Conservation (phyloP, 2,888 invertebrate species). For the Amphipoea lucens region DNA sequence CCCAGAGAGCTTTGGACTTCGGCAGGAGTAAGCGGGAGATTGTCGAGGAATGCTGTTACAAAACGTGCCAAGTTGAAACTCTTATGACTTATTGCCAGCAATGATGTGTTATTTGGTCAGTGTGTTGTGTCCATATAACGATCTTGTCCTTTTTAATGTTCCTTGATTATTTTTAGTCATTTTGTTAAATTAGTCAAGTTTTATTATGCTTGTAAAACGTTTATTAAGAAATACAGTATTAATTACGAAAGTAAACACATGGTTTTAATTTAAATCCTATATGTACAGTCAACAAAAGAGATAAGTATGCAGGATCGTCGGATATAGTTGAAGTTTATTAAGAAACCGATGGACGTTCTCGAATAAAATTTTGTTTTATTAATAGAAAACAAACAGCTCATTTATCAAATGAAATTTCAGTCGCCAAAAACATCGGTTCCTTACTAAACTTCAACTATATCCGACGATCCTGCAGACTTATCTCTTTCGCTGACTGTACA, state of each 20-base stretch:
- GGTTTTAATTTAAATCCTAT: background rate
- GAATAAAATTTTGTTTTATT: no score
- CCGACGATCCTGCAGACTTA: no score
- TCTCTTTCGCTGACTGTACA: no score
- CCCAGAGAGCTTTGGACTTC: constrained; percentile 18
- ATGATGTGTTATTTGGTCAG: background rate
- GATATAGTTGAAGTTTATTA: no score
- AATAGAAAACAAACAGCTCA: no score
- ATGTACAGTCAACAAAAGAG: background rate
- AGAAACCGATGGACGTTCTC: no score
- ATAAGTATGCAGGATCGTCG: no score
- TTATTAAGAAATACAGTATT: background rate
- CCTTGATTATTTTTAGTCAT: background rate
- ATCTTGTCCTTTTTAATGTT: background rate
- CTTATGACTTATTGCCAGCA: constrained; percentile 69
- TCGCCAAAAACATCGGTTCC: no score
- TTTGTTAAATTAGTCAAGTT: background rate
- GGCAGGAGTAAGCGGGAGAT: constrained; percentile 55
- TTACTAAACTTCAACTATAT: no score
- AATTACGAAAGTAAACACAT: background rate
- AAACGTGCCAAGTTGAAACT: constrained; percentile 70
- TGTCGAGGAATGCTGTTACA: constrained; percentile 71
- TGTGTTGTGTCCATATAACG: background rate
- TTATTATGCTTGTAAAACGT: background rate
- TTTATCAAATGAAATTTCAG: no score